These are phyloP conservation scores for Penelope pileata DNA, from an alignment of 2,113 vertebrate genomes.

Conservation along the genomic window DNA sequence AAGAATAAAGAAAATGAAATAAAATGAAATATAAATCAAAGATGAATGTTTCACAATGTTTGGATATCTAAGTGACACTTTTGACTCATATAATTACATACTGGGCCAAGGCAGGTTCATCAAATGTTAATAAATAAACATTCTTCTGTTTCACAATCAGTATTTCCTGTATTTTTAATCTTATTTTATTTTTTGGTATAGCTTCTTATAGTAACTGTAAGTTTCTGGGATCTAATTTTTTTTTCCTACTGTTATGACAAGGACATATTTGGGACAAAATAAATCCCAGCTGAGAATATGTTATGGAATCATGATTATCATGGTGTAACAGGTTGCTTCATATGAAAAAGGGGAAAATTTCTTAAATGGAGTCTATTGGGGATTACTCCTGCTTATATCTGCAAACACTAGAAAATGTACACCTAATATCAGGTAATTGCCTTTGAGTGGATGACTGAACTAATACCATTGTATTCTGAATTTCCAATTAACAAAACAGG, in stretches of 20 bases:
- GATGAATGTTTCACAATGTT: neutral
- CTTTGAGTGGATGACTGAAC: conserved; percentile 40
- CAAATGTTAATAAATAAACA: neutral
- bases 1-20: neutral
- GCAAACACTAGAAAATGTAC: conserved; percentile 24
- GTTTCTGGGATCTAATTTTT: neutral
- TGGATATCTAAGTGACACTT: neutral
- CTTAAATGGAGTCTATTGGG: neutral
- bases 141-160: neutral
- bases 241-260: neutral
- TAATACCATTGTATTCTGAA: conserved; percentile 45
- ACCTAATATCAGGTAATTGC: conserved; percentile 50
- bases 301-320: neutral
- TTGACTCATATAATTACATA: neutral
- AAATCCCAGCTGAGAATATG: neutral
- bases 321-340: neutral
- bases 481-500: conserved; percentile 48
- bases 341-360: conserved; percentile 8
- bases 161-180: neutral
- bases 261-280: neutral
- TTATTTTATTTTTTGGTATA: neutral
- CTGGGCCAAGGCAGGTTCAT: neutral
- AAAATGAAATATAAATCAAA: neutral
- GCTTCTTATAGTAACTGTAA: neutral
- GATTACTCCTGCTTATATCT: neutral